Evolutionary conservation across 2,797 vertebrate genomes (phyloP).

Genomic region (Naso thynnoides): DNA sequence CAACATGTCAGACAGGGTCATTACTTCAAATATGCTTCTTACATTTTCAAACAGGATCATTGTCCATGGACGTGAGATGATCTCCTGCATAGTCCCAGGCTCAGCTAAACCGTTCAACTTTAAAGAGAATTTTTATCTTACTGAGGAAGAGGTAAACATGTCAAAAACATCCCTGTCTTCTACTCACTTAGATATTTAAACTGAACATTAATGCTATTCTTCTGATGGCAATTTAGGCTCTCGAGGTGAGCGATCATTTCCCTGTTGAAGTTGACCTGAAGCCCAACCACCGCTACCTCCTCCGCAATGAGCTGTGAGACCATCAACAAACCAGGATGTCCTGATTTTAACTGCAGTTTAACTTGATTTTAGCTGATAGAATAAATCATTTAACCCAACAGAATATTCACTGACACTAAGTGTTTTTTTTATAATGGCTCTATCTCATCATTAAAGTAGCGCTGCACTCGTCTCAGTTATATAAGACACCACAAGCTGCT

Average conservation of each 20-base stretch:
- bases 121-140: conserved; percentile 81
- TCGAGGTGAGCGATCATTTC: conserved; percentile 89
- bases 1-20: background rate
- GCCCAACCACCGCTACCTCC: conserved; percentile 76
- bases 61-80: conserved; percentile 84
- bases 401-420: conserved; percentile 1
- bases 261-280: conserved; percentile 90
- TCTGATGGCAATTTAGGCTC: conserved; percentile 76
- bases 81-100: conserved; percentile 80
- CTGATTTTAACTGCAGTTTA: conserved; percentile 26
- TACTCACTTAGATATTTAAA: background rate
- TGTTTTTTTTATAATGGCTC: conserved; percentile 20
- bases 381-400: conserved; percentile 25
- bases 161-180: background rate
- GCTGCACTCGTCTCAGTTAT: conserved; percentile 12
- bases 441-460: background rate
- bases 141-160: conserved; percentile 86
- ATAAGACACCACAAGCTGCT: conserved; percentile 23
- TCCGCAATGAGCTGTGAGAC: conserved; percentile 82
- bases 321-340: background rate
- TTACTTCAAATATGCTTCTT: background rate
- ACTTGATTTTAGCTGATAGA: conserved; percentile 36
- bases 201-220: background rate
- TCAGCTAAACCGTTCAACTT: conserved; percentile 89
- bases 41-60: conserved; percentile 81